These are phyloP conservation scores for Triplophysa yarkandensis DNA, from an alignment of 2,797 vertebrate species.

Conservation along the genomic window DNA sequence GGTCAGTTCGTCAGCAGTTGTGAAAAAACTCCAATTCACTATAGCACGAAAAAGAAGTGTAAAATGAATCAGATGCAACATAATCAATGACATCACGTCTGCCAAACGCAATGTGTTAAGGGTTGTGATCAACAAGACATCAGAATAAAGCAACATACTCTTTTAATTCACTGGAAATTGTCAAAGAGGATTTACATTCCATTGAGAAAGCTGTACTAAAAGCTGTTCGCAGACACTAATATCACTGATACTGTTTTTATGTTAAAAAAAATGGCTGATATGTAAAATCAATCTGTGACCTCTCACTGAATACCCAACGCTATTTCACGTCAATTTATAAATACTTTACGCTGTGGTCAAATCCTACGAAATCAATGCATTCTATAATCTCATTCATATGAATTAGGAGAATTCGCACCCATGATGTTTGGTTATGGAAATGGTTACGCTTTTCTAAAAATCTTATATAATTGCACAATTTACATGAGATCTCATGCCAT, in stretches of 20 bases:
- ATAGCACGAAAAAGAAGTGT: neutral
- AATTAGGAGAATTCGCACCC: no score
- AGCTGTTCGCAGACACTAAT: no score
- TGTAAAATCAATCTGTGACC: neutral
- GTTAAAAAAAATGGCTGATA: neutral
- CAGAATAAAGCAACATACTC: neutral
- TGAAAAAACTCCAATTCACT: slow-evolving; percentile 10
- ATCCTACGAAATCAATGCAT: no score
- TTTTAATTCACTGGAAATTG: neutral
- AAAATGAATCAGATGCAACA: neutral
- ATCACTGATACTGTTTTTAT: neutral
- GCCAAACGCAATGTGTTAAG: neutral
- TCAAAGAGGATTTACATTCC: no score
- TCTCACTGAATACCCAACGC: neutral
- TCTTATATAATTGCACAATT: no score
- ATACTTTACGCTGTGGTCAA: no score
- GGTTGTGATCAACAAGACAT: neutral
- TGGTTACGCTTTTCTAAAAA: no score
- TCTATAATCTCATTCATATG: no score
- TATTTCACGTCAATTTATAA: no score
- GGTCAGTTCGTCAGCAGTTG: slow-evolving; percentile 30
- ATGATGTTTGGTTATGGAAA: no score
- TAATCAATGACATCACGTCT: neutral
- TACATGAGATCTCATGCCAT: no score
- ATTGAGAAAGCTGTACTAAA: no score